These are phyloP conservation scores for Agelastica alni DNA, from an alignment of 2,888 invertebrate genomes.

Conservation along the genomic window DNA sequence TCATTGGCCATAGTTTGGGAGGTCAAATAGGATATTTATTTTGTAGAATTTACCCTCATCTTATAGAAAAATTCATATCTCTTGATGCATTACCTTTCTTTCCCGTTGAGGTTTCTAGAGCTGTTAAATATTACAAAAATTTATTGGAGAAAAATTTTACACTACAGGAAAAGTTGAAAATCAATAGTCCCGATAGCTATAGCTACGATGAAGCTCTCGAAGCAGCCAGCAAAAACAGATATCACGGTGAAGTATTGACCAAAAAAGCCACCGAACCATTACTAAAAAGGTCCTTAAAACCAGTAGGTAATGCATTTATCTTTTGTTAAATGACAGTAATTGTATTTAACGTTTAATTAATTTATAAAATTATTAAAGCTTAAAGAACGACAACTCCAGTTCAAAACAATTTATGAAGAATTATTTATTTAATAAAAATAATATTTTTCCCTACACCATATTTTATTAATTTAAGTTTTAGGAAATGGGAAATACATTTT, in stretches of 20 bases:
- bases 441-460: too few relatives aligned
- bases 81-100: slow-evolving; percentile 54
- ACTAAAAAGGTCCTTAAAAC: slow-evolving; percentile 56
- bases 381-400: too few relatives aligned
- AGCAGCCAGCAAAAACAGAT: slow-evolving; percentile 56
- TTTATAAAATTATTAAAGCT: too few relatives aligned
- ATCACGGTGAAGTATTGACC: slow-evolving; percentile 27
- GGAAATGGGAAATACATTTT: slow-evolving; percentile 58
- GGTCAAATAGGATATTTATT: slow-evolving; percentile 56
- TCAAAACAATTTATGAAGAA: too few relatives aligned
- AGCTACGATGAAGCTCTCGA: slow-evolving; percentile 58
- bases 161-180: slow-evolving; percentile 42
- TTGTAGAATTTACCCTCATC: slow-evolving; percentile 54
- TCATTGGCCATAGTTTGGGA: slow-evolving; percentile 58
- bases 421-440: too few relatives aligned
- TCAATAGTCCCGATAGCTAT: slow-evolving; percentile 46
- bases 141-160: slow-evolving; percentile 54
- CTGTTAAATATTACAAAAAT: slow-evolving; percentile 31
- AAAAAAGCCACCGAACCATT: slow-evolving; percentile 48
- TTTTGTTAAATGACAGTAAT: too few relatives aligned
- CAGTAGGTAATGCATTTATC: slow-evolving; percentile 50
- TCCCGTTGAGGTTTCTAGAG: slow-evolving; percentile 37
- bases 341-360: too few relatives aligned
- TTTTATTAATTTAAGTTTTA: too few relatives aligned
- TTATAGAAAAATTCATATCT: slow-evolving; percentile 55